Conservation (phyloP, 2,888 invertebrate species). For the Nephrotoma flavescens region DNA sequence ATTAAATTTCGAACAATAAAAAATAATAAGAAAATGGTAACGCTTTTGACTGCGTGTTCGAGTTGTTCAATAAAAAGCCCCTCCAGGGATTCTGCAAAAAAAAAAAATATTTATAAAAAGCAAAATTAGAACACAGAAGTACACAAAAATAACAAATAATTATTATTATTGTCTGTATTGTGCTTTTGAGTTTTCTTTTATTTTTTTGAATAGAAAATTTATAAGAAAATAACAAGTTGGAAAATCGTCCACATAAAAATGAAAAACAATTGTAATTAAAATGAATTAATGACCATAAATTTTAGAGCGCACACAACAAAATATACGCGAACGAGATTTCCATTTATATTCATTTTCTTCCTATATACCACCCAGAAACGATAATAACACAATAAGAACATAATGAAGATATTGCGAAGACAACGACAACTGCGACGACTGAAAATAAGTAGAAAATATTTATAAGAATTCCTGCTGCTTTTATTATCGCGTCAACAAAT, state of each 20-base stretch:
- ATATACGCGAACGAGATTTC: background rate
- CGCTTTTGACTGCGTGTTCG: background rate
- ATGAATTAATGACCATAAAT: background rate
- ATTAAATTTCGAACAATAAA: background rate
- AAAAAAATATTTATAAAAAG: background rate
- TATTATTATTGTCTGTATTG: background rate
- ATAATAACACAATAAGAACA: background rate
- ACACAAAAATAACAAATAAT: background rate
- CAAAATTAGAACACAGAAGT: background rate
- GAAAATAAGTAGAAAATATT: too few relatives aligned
- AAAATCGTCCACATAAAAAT: background rate
- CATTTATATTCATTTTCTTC: background rate
- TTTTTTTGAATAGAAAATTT: background rate
- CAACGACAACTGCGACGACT: background rate
- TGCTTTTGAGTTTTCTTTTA: background rate
- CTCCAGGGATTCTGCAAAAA: background rate
- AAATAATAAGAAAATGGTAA: background rate
- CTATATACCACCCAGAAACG: background rate
- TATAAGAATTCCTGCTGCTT: background rate
- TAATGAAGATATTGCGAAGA: background rate
- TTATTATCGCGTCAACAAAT: background rate
- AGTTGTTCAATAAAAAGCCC: background rate
- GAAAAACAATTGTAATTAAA: background rate
- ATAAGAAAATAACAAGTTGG: background rate
- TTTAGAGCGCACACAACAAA: background rate